A percentile compares a stretch with the other conserved stretches of the same genome.
Conservation (phyloP, 2,888 invertebrate genomes). For the Phrixothrix hirtus region DNA sequence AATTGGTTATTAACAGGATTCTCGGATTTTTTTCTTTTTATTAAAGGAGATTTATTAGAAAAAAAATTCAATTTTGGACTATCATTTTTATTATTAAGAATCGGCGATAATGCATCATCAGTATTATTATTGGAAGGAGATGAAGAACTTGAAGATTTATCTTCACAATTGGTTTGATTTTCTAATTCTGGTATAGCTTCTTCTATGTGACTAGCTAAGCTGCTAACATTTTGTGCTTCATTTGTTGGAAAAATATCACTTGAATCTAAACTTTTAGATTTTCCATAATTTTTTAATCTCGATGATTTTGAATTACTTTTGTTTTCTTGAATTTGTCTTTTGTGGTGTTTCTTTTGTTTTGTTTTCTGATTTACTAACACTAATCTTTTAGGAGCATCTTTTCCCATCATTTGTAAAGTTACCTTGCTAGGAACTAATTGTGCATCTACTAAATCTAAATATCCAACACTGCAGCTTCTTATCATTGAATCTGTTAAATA, state of each 20-base stretch:
- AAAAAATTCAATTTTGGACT: slow-evolving; percentile 52
- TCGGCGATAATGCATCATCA: slow-evolving; percentile 31
- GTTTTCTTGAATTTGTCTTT: slow-evolving; percentile 40
- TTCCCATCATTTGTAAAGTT: slow-evolving; percentile 69
- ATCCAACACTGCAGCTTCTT: slow-evolving; percentile 86
- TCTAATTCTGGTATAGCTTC: slow-evolving; percentile 48
- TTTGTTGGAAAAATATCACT: slow-evolving; percentile 72
- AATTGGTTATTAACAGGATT: slow-evolving; percentile 27
- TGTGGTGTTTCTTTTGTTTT: slow-evolving; percentile 57
- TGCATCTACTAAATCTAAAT: slow-evolving; percentile 80
- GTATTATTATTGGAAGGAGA: slow-evolving; percentile 25
- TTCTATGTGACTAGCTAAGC: slow-evolving; percentile 41
- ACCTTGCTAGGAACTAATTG: slow-evolving; percentile 76
- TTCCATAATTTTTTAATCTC: slow-evolving; percentile 70
- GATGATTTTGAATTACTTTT: slow-evolving; percentile 51
- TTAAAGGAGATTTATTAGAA: slow-evolving; percentile 50
- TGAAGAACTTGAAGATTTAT: slow-evolving; percentile 32
- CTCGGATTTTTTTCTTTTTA: slow-evolving; percentile 51
- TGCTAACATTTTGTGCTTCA: slow-evolving; percentile 36
- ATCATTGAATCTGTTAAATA: slow-evolving; percentile 70
- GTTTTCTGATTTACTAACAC: slow-evolving; percentile 72
- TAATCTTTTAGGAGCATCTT: slow-evolving; percentile 76
- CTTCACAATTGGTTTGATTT: slow-evolving; percentile 38
- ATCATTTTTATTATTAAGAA: slow-evolving; percentile 40
- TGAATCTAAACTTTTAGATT: slow-evolving; percentile 84